These are phyloP conservation scores for Limenitis camilla DNA, from an alignment of 2,888 invertebrate species.

Conservation along the genomic window DNA sequence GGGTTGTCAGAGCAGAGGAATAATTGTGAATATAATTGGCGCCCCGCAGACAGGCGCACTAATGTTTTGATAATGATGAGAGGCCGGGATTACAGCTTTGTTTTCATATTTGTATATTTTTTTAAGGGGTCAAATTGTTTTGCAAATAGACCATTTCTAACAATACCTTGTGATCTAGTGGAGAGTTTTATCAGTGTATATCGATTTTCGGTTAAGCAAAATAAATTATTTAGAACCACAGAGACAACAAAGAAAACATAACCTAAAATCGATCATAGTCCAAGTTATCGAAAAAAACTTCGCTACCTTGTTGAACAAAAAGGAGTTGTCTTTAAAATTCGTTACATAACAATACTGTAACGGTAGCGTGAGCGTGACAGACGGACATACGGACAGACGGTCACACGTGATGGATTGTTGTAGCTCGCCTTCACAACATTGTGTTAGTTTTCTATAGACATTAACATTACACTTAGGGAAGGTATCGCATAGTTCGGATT, in stretches of 20 bases:
- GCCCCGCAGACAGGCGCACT: constrained; percentile 62
- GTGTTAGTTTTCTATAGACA: neutral
- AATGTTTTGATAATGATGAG: constrained; percentile 71
- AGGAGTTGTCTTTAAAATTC: neutral
- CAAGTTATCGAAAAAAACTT: neutral
- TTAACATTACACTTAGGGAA: neutral
- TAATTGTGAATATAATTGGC: constrained; percentile 61
- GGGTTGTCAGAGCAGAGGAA: constrained; percentile 50
- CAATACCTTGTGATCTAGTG: constrained; percentile 5
- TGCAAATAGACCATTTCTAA: constrained; percentile 35
- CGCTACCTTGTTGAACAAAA: neutral
- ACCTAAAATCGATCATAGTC: neutral
- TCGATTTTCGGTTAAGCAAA: neutral
- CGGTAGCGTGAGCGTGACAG: constrained; percentile 17
- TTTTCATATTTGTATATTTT: constrained; percentile 55
- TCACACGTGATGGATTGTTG: constrained; percentile 37
- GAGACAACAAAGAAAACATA: neutral
- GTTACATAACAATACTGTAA: constrained; percentile 16
- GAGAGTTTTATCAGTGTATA: constrained; percentile 2
- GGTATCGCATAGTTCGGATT: neutral
- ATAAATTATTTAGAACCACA: no score
- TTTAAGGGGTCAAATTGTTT: constrained; percentile 36
- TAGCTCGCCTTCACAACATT: constrained; percentile 27
- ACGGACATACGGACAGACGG: constrained; percentile 28
- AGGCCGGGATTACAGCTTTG: constrained; percentile 53